Evolutionary conservation across 2,888 invertebrate genomes (phyloP).

Genomic region (Caenorhabditis parvicauda): DNA sequence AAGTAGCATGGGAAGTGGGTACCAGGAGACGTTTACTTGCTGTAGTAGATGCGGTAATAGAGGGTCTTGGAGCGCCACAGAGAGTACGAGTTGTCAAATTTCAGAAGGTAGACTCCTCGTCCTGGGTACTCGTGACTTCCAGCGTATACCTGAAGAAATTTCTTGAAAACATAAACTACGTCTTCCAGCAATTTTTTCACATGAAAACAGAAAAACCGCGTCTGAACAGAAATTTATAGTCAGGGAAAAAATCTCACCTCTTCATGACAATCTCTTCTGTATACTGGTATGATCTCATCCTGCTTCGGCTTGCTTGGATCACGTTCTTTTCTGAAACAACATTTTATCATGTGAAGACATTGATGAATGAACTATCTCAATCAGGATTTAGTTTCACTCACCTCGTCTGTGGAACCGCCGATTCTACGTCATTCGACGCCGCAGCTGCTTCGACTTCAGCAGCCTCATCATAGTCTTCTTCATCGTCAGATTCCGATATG

Average conservation of each 20-base stretch:
- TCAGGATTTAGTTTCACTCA: too few relatives aligned
- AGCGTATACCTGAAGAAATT: constrained; percentile 75
- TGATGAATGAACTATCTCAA: background rate
- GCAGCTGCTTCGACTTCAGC: constrained; percentile 14
- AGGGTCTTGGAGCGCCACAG: constrained; percentile 98
- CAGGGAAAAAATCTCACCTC: constrained; percentile 67
- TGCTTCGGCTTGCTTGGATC: constrained; percentile 67
- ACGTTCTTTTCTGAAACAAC: too few relatives aligned
- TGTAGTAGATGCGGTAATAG: constrained; percentile 97
- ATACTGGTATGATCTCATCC: constrained; percentile 88
- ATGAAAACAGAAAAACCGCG: background rate
- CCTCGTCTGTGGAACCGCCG: too few relatives aligned
- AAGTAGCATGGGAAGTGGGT: background rate
- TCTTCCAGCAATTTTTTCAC: background rate
- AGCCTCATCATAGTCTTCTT: constrained; percentile 67
- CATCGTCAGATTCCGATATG: constrained; percentile 90
- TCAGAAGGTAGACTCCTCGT: constrained; percentile 91
- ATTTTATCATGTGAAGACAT: background rate
- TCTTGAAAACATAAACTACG: background rate
- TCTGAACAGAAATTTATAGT: background rate
- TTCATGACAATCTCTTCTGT: constrained; percentile 90
- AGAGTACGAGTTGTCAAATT: constrained; percentile 98
- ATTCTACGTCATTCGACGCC: too few relatives aligned
- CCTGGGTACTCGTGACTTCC: constrained; percentile 95
- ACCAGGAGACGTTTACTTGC: constrained; percentile 41